Conservation (phyloP, 2,113 vertebrate genomes). For the Ochotona princeps region DNA sequence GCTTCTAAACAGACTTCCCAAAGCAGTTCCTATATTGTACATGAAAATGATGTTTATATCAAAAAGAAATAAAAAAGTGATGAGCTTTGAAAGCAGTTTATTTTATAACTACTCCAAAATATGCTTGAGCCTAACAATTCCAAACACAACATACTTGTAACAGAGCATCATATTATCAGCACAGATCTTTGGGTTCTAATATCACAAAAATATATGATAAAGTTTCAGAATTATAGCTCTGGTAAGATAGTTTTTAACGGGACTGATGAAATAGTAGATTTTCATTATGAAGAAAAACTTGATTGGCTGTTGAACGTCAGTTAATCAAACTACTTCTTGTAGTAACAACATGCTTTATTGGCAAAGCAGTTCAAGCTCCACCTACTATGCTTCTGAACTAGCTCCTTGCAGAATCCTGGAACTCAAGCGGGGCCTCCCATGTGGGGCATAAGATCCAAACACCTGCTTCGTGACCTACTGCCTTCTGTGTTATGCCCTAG, state of each 20-base stretch:
- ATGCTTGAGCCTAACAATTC: background rate
- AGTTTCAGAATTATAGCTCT: background rate
- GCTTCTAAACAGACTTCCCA: background rate
- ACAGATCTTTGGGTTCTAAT: background rate
- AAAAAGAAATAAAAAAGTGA: background rate
- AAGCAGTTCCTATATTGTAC: background rate
- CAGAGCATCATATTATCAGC: background rate
- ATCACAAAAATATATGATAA: background rate
- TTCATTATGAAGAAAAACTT: background rate
- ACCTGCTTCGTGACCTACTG: too few relatives aligned
- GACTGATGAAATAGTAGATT: background rate
- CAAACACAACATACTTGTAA: background rate
- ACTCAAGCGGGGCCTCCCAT: too few relatives aligned
- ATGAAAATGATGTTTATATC: background rate
- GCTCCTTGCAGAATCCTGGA: too few relatives aligned
- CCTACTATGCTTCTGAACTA: too few relatives aligned
- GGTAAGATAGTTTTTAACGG: background rate
- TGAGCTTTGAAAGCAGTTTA: background rate
- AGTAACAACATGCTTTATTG: too few relatives aligned
- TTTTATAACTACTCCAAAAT: background rate
- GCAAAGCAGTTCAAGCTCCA: too few relatives aligned
- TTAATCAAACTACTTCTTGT: too few relatives aligned
- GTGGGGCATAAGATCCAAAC: too few relatives aligned
- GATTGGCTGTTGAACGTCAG: too few relatives aligned
- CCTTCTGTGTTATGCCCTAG: too few relatives aligned